Evolutionary conservation across 2,113 vertebrate species (phyloP).

Genomic region (Stictonetta naevosa): DNA sequence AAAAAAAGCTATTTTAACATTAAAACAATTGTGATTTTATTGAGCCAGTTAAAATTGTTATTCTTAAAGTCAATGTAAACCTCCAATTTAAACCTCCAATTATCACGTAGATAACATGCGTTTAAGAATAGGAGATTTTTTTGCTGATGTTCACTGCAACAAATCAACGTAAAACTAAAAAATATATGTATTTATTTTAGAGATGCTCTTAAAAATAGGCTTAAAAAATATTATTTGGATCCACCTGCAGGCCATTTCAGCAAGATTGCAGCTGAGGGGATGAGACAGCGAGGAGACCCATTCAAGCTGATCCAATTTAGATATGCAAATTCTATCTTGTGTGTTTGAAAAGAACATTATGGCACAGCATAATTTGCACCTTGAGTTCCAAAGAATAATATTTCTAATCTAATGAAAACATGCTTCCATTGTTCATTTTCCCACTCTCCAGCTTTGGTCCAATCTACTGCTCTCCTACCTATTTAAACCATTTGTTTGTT

Average conservation of each 20-base stretch:
- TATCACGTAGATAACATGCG: conserved; percentile 20
- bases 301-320: conserved; percentile 84
- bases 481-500: neutral
- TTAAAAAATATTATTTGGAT: conserved; percentile 69
- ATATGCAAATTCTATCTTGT: conserved; percentile 84
- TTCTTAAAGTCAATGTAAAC: neutral
- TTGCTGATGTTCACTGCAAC: conserved; percentile 26
- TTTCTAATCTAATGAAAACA: conserved; percentile 82
- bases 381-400: conserved; percentile 77
- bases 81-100: conserved; percentile 38
- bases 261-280: conserved; percentile 56
- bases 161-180: conserved; percentile 54
- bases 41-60: neutral
- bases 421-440: conserved; percentile 58
- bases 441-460: conserved; percentile 26
- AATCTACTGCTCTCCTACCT: neutral
- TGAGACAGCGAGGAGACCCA: conserved; percentile 73
- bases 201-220: conserved; percentile 51
- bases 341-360: conserved; percentile 76
- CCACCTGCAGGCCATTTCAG: conserved; percentile 69
- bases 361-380: conserved; percentile 74
- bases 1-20: neutral
- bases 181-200: conserved; percentile 10
- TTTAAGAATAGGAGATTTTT: neutral
- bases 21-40: neutral